phyloP scores from a whole-genome alignment of 1,140 invertebrate species.

The Eriocheir sinensis region DNA sequence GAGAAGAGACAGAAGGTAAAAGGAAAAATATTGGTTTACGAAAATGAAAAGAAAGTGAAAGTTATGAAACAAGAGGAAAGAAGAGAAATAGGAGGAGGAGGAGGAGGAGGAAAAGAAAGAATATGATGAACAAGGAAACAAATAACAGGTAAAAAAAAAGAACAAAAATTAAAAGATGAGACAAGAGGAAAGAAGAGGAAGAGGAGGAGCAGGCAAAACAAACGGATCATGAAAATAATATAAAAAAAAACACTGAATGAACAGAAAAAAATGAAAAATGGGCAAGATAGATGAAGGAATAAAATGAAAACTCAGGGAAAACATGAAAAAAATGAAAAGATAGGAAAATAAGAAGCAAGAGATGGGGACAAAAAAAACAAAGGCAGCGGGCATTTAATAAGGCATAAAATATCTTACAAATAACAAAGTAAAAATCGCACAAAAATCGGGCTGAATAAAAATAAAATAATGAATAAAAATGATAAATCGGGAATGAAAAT shows the following conservation, averaged over 20 bases:
- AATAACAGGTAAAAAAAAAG: neutral
- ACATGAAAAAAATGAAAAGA: too few relatives aligned
- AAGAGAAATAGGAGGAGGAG: neutral
- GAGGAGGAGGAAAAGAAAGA: neutral
- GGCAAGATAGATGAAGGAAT: neutral
- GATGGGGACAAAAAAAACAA: neutral
- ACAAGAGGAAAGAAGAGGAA: neutral
- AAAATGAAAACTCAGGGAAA: neutral
- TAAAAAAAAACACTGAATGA: neutral
- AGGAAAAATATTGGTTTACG: neutral
- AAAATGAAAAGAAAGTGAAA: neutral
- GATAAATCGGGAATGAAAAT: neutral
- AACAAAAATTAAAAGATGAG: neutral
- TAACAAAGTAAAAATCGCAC: too few relatives aligned
- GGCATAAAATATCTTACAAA: neutral
- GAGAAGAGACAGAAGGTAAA: neutral
- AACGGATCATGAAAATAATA: neutral
- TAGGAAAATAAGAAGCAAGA: neutral
- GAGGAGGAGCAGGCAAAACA: neutral
- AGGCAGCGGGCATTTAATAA: too few relatives aligned
- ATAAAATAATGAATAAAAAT: neutral
- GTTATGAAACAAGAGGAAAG: neutral
- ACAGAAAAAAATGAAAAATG: neutral
- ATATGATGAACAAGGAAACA: neutral
- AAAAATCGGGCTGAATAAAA: too few relatives aligned